phyloP scores from a whole-genome alignment of 2,888 invertebrate species.

The Anarsia innoxiella region DNA sequence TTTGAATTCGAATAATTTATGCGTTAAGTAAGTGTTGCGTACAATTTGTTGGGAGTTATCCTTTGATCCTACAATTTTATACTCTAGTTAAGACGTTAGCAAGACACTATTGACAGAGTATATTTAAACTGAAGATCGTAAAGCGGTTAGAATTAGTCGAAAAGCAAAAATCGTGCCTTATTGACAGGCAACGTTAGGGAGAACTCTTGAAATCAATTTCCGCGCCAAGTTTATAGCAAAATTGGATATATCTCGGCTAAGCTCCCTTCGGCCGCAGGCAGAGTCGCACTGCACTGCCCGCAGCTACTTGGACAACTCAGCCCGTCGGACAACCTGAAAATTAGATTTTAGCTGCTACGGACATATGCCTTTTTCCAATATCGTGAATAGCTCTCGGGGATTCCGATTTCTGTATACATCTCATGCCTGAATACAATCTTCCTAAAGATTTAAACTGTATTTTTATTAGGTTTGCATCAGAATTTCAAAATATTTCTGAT shows the following conservation, averaged over 20 bases:
- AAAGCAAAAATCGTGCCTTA: slow-evolving; percentile 35
- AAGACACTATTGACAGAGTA: no score
- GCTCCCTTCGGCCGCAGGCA: slow-evolving; percentile 19
- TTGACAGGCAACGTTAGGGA: slow-evolving; percentile 44
- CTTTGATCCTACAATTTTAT: no score
- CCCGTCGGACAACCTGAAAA: slow-evolving; percentile 57
- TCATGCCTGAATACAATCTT: no score
- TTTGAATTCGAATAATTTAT: background rate
- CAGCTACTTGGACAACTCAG: slow-evolving; percentile 26
- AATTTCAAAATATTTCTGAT: no score
- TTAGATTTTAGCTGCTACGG: slow-evolving; percentile 55
- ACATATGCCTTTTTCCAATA: slow-evolving; percentile 43
- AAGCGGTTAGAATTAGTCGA: slow-evolving; percentile 27
- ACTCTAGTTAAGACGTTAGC: no score
- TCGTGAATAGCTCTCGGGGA: no score
- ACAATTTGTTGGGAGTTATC: no score
- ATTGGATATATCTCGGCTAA: slow-evolving; percentile 40
- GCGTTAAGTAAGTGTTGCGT: no score
- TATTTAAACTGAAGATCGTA: no score
- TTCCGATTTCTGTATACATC: no score
- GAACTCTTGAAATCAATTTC: slow-evolving; percentile 63
- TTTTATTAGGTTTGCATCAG: no score
- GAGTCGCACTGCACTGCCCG: slow-evolving; percentile 13
- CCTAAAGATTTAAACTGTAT: no score
- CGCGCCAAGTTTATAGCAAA: slow-evolving; percentile 46